Percentiles rank a stretch among this genome's conserved stretches.
Conservation (phyloP, 2,888 invertebrate species). For the Globia sparganii region DNA sequence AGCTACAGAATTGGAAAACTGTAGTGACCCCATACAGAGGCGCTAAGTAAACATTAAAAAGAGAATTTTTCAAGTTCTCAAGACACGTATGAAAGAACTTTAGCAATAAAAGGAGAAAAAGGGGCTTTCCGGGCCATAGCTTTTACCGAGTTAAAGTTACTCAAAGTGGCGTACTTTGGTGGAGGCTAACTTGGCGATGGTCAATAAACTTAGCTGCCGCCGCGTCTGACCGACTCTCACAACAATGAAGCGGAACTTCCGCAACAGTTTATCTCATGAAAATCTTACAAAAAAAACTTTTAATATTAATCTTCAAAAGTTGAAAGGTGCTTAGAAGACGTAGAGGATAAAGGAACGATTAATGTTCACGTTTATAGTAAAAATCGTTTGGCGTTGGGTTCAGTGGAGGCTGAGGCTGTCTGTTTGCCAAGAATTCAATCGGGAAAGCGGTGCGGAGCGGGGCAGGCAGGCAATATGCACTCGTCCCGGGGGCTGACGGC, state of each 20-base stretch:
- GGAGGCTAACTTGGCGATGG: constrained; percentile 83
- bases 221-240: constrained; percentile 76
- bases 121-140: constrained; percentile 82
- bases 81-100: constrained; percentile 87
- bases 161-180: constrained; percentile 83
- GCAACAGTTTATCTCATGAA: constrained; percentile 78
- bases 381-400: constrained; percentile 49
- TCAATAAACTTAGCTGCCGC: constrained; percentile 83
- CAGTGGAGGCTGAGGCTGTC: constrained; percentile 52
- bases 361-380: constrained; percentile 64
- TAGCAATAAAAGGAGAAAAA: constrained; percentile 87
- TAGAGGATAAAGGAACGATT: constrained; percentile 65
- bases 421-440: constrained; percentile 85
- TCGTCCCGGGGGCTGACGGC: constrained; percentile 67
- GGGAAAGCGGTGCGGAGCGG: constrained; percentile 57
- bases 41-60: constrained; percentile 72
- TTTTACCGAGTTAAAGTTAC: constrained; percentile 86
- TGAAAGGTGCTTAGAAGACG: constrained; percentile 58
- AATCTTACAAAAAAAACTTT: constrained; percentile 75
- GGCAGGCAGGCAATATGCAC: constrained; percentile 74
- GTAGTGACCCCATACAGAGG: constrained; percentile 51
- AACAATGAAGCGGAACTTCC: constrained; percentile 81
- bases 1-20: constrained; percentile 59
- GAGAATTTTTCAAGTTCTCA: constrained; percentile 78
- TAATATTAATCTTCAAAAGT: constrained; percentile 73